Base-by-base conservation (phyloP, 2,888 invertebrate genomes). In the Euspilapteryx auroguttella region DNA sequence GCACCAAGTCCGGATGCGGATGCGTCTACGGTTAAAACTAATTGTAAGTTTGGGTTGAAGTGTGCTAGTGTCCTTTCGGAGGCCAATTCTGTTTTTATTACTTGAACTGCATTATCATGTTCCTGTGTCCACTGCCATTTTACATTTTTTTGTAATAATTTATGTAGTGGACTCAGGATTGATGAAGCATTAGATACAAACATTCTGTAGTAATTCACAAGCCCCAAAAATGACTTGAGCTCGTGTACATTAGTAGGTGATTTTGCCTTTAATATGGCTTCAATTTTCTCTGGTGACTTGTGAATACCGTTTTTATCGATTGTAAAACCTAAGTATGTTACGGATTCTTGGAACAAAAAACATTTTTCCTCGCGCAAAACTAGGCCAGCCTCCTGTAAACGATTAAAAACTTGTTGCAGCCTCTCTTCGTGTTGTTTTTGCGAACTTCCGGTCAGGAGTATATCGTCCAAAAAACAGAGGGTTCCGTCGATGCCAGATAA, bases 181-280 rank as follows among this genome's bases (percentile, higher is more conserved):
- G 15, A 10, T 27, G 27, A 27, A 6, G 27, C 27, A 11, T 27
- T 27, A n/a, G 14, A 12, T 13, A 27, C 21, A 12, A 26, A 26
- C 4, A 3, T 26, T 14, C 26, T 15, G 13, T 26, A 26, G 12
- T 17, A 26, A 10, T 26, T 26, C 4, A 26, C 26, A 5, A 26
- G n/a, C 12, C 26, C 26, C 20, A 26, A 17, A 26, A 26, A 26
- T 11, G 26, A 26, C 11, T 26, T 26, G 4, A 26, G 9, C 12
- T 26, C 15, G 2, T 12, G 9, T 4, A 12, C 15, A 17, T 26
- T 26, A 17, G 15, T 11, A 4, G 26, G 26, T 3, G n/a, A 10
- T 11, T 26, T 17, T 4, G 17, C 17, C 11, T 26, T 8, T 17
- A 17, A 10, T 10, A 26, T 26, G 2, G 17, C n/a, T 14, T 17